phyloP scores from a whole-genome alignment of 1,140 invertebrate genomes.

The Euschistus heros region DNA sequence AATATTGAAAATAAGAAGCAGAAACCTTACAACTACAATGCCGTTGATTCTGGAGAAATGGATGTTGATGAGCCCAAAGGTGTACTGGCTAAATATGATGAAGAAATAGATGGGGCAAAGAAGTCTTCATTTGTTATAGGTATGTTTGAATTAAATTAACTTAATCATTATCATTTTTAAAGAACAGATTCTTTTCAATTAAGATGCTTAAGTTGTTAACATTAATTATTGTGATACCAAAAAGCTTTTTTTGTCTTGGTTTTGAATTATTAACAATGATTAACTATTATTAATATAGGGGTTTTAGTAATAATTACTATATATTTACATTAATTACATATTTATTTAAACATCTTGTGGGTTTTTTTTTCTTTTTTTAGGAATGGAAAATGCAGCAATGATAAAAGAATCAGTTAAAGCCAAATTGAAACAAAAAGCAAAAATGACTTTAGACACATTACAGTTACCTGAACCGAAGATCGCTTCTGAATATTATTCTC shows the following conservation, averaged over 20 bases:
- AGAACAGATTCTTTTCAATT: too few relatives aligned
- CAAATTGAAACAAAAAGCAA: conserved; percentile 41
- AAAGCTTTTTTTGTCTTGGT: too few relatives aligned
- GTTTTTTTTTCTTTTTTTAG: conserved; percentile 31
- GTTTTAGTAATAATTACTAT: too few relatives aligned
- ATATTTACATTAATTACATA: not conserved
- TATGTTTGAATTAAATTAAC: conserved; percentile 22
- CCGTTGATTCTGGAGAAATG: conserved; percentile 81
- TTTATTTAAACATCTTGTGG: not conserved
- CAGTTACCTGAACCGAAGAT: conserved; percentile 52
- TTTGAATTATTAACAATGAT: too few relatives aligned
- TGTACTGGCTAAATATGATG: conserved; percentile 85
- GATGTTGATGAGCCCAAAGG: conserved; percentile 70
- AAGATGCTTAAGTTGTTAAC: too few relatives aligned
- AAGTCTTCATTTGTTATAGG: conserved; percentile 73
- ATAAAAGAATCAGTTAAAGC: conserved; percentile 30
- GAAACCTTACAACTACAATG: conserved; percentile 62
- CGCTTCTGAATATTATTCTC: conserved; percentile 81
- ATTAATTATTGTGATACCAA: too few relatives aligned
- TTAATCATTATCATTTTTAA: conserved; percentile 21
- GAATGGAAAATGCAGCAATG: conserved; percentile 40
- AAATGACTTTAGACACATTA: conserved; percentile 62
- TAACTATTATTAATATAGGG: too few relatives aligned
- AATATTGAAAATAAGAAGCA: conserved; percentile 79
- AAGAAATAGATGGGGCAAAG: conserved; percentile 77